Evolutionary conservation across 2,888 invertebrate species (phyloP).

Genomic region (Temnothorax unifasciatus): DNA sequence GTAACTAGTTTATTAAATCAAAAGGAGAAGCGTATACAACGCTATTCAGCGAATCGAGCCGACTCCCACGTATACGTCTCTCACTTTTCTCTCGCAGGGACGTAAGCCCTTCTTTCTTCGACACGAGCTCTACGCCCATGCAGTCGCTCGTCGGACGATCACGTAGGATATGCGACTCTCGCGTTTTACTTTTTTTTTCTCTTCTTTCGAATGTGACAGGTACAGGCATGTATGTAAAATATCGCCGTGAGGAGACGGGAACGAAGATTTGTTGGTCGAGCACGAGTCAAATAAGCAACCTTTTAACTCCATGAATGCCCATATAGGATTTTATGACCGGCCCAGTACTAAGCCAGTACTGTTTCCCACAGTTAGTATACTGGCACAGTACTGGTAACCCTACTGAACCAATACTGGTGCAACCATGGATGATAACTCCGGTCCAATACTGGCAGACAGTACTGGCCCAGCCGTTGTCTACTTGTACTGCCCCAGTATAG

Average conservation of each 20-base stretch:
- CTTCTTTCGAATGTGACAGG: slow-evolving; percentile 33
- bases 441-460: too few relatives aligned
- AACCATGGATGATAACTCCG: too few relatives aligned
- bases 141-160: slow-evolving; percentile 57
- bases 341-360: too few relatives aligned
- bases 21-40: slow-evolving; percentile 42
- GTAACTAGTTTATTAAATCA: slow-evolving; percentile 57
- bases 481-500: too few relatives aligned
- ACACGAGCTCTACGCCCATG: slow-evolving; percentile 67
- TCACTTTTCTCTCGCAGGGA: slow-evolving; percentile 53
- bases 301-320: not conserved
- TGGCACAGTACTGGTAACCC: too few relatives aligned
- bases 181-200: slow-evolving; percentile 49
- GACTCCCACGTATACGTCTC: slow-evolving; percentile 59
- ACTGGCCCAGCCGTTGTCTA: too few relatives aligned
- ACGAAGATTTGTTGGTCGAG: slow-evolving; percentile 43
- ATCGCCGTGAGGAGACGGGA: slow-evolving; percentile 38
- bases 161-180: slow-evolving; percentile 69
- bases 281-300: not conserved
- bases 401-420: too few relatives aligned
- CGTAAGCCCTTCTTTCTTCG: slow-evolving; percentile 49
- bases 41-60: slow-evolving; percentile 30
- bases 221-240: slow-evolving; percentile 58
- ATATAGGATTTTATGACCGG: too few relatives aligned
- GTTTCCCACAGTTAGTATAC: too few relatives aligned